Conservation (phyloP, 2,113 vertebrate genomes). For the Nanger granti region DNA sequence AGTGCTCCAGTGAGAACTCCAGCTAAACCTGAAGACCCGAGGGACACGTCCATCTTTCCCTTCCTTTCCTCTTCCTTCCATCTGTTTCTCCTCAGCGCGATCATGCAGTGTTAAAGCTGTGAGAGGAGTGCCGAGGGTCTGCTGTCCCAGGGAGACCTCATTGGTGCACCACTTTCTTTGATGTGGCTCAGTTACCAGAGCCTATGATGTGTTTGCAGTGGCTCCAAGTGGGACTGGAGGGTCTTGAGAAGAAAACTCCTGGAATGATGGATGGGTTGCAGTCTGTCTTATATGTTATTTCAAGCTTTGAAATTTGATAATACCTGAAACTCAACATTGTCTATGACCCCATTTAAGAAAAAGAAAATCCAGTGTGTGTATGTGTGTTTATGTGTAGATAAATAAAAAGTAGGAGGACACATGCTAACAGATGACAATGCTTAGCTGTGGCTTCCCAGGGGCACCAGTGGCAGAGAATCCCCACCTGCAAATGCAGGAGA, state of each 20-base stretch:
- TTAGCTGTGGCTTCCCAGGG: not conserved
- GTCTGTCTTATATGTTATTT: not conserved
- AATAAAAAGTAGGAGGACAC: not conserved
- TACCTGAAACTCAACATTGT: not conserved
- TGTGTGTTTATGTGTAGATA: not conserved
- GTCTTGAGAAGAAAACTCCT: not conserved
- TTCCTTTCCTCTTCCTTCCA: not conserved
- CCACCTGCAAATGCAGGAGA: not conserved
- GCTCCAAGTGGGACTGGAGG: not conserved
- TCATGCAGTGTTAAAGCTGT: not conserved
- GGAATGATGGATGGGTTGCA: not conserved
- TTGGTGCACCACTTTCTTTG: not conserved
- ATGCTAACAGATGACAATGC: not conserved
- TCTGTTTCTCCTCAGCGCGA: not conserved
- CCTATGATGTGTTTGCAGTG: not conserved
- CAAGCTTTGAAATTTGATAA: constrained; percentile 33
- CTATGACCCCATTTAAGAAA: not conserved
- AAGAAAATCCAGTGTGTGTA: not conserved
- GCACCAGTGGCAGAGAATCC: not conserved
- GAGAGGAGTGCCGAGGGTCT: not conserved
- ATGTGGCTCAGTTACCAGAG: not conserved
- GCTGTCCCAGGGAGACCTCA: not conserved
- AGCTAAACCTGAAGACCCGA: not conserved
- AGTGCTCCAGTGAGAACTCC: not conserved
- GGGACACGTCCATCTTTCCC: not conserved